phyloP scores from a whole-genome alignment of 2,888 invertebrate species.

The Acronicta psi region DNA sequence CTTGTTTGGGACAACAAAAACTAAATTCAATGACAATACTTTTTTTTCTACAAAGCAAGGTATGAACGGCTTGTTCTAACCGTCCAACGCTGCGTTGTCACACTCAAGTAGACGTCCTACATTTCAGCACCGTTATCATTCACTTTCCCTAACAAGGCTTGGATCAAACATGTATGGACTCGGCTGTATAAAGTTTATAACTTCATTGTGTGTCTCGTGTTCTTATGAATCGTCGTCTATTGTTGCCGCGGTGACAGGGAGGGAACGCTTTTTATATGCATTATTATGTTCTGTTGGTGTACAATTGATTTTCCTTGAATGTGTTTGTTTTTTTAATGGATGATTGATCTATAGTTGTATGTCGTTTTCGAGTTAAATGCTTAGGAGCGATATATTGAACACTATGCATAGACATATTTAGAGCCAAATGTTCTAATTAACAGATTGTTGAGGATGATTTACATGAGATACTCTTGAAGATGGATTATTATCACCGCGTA shows the following conservation, averaged over 20 bases:
- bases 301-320: constrained; percentile 61
- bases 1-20: constrained; percentile 30
- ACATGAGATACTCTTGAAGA: too few species aligned
- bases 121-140: constrained; percentile 49
- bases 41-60: constrained; percentile 46
- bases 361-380: too few species aligned
- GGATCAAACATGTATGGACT: constrained; percentile 47
- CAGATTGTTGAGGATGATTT: too few species aligned
- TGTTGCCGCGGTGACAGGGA: constrained; percentile 56
- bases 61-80: constrained; percentile 41
- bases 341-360: constrained; percentile 36
- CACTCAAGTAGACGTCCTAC: constrained; percentile 45
- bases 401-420: too few species aligned
- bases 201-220: constrained; percentile 54
- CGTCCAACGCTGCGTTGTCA: constrained; percentile 39
- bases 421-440: too few species aligned
- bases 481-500: too few species aligned
- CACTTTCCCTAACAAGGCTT: constrained; percentile 45
- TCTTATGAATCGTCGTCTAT: constrained; percentile 62
- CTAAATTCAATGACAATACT: constrained; percentile 12
- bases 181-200: constrained; percentile 53
- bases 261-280: constrained; percentile 54
- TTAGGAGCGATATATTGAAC: too few species aligned
- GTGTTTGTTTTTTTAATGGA: constrained; percentile 19
- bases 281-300: constrained; percentile 57